Evolutionary conservation across 1,140 invertebrate species (phyloP).

Genomic region (Trichoplusia ni): DNA sequence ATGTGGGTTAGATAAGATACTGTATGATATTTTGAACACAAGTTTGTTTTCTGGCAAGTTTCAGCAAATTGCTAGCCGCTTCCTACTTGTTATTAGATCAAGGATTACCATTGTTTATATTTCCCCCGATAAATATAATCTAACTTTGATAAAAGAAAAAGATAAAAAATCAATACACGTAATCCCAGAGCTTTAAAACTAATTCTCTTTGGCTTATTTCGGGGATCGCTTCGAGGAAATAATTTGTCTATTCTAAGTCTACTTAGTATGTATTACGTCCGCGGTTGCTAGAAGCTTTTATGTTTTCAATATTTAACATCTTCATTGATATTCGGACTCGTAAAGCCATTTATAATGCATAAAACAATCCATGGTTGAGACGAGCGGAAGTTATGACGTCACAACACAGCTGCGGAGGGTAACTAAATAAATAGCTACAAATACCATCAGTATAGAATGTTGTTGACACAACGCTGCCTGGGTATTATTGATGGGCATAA

Average conservation of each 20-base stretch:
- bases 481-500: conserved; percentile 68
- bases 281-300: not conserved
- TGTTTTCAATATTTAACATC: conserved; percentile 35
- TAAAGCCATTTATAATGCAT: conserved; percentile 46
- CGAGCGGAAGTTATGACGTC: not conserved
- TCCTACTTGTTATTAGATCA: too few relatives aligned
- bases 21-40: conserved; percentile 7
- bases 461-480: conserved; percentile 61
- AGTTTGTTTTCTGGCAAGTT: not conserved
- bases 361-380: conserved; percentile 31
- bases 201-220: too few relatives aligned
- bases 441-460: conserved; percentile 50
- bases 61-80: too few relatives aligned
- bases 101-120: too few relatives aligned
- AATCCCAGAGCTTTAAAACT: too few relatives aligned
- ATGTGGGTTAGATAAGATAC: conserved; percentile 16
- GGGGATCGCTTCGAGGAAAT: too few relatives aligned
- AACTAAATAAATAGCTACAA: conserved; percentile 43
- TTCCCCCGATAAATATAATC: too few relatives aligned
- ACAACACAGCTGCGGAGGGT: conserved; percentile 17
- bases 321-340: conserved; percentile 37
- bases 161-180: too few relatives aligned
- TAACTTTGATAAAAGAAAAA: too few relatives aligned
- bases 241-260: too few relatives aligned
- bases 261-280: too few relatives aligned